Evolutionary conservation across 2,888 invertebrate species (phyloP).

Genomic region (Monoplex corrugatus): DNA sequence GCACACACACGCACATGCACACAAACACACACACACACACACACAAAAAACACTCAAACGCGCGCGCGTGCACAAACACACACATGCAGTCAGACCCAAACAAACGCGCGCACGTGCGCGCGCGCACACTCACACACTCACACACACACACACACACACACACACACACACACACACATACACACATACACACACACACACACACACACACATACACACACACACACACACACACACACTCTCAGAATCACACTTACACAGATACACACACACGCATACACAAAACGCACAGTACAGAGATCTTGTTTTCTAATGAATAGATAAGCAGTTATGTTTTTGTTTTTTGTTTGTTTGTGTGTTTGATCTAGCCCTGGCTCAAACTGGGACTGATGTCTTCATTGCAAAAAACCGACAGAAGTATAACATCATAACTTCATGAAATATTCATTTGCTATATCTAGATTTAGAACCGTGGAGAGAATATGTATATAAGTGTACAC

Average conservation of each 20-base stretch:
- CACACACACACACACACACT: background rate
- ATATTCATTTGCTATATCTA: too few relatives aligned
- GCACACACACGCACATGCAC: too few relatives aligned
- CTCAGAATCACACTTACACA: background rate
- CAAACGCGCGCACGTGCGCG: background rate
- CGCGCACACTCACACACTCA: background rate
- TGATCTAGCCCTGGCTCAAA: too few relatives aligned
- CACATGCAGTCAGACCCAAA: background rate
- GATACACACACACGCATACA: background rate
- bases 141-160: background rate
- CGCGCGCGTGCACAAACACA: background rate
- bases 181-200: background rate
- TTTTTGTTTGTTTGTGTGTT: too few relatives aligned
- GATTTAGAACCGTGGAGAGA: too few relatives aligned
- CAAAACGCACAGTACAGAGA: background rate
- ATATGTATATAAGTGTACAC: too few relatives aligned
- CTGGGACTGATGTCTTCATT: too few relatives aligned
- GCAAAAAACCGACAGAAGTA: too few relatives aligned
- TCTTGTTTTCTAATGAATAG: too few relatives aligned
- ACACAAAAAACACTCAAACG: background rate
- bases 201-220: background rate
- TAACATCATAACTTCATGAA: too few relatives aligned
- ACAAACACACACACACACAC: background rate
- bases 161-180: background rate
- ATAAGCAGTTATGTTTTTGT: too few relatives aligned